Base-by-base conservation (phyloP, 2,888 invertebrate species). In the Clivina fossor region DNA sequence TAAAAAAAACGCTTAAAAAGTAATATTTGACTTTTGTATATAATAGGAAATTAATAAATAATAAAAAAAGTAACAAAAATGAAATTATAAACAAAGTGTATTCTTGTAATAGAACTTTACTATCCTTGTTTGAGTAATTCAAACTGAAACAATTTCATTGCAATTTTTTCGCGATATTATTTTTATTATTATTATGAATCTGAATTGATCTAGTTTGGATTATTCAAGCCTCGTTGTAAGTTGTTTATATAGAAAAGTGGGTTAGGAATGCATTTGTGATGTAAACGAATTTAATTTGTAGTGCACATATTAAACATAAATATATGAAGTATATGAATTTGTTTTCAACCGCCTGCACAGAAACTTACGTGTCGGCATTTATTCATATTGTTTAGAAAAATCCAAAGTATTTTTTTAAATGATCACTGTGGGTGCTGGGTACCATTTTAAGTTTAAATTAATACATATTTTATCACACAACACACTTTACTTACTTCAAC, bases 371-470 rank as follows among this genome's bases (percentile, higher is more conserved):
- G 13, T 33, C n/a, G 18, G 19, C n/a, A 22, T 37, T 49, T 22
- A 22, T 5, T 20, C n/a, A 13, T n/a, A 40, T 40, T 40, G 11
- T 49, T 13, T n/a, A 11, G 7, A 37, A 26, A 16, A 37, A 22
- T 30, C 35, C 19, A 18, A 50, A 55, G 54, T 57, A 33, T 55
- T 59, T 50, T 30, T 55, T 55, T 58, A 53, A 59, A 61, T 62
- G 58, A 61, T 62, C 62, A 62, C 58, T 47, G 54, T 48, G 58
- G 62, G 62, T 62, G 60, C 60, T 61, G 62, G 62, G 62, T 60
- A 57, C 56, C 30, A 18, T 38, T 26, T 49, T 49, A 32, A 22
- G 26, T 35, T 9, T 8, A 24, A 18, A 43, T 19, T n/a, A n/a
- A n/a, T n/a, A n/a, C n/a, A 24, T 24, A 24, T 24, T 7, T 24